Evolutionary conservation across 64 coral and sea anemone species (phyloP).

Genomic region (Montipora foliosa): DNA sequence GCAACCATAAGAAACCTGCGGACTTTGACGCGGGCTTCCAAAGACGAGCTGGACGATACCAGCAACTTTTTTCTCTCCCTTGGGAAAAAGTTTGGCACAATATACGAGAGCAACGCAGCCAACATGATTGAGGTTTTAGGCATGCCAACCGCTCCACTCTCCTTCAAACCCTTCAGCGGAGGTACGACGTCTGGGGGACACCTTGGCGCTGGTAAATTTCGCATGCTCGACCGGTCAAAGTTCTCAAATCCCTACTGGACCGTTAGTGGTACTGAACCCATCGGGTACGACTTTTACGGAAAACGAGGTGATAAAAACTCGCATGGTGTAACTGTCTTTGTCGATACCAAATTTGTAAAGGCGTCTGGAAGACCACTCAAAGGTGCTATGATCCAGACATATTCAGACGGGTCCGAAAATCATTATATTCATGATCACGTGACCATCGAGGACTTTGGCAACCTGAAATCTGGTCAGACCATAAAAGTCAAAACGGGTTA

Average conservation of each 20-base stretch:
- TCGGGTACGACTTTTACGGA: constrained; percentile 40
- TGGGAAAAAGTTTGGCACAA: neutral
- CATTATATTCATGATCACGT: constrained; percentile 25
- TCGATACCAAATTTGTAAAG: constrained; percentile 26
- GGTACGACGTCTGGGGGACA: neutral
- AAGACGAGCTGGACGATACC: constrained; percentile 28
- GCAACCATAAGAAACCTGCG: constrained; percentile 3
- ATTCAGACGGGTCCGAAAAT: constrained; percentile 32
- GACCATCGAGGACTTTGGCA: constrained; percentile 33
- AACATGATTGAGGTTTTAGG: constrained; percentile 28
- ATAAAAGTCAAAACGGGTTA: constrained; percentile 25
- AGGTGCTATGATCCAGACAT: constrained; percentile 23
- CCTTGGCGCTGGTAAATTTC: constrained; percentile 33
- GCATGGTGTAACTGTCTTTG: constrained; percentile 37
- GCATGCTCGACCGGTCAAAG: constrained; percentile 7
- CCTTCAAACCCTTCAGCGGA: constrained; percentile 6
- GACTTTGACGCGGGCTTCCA: neutral
- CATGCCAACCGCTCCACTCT: constrained; percentile 22
- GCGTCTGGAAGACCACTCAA: constrained; percentile 25
- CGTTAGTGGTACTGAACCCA: neutral
- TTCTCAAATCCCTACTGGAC: constrained; percentile 32
- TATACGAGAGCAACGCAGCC: constrained; percentile 29
- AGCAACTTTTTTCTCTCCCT: neutral
- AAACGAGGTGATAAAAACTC: constrained; percentile 12
- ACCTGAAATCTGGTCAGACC: neutral